These are phyloP conservation scores for Ornithoptera alexandrae DNA, from an alignment of 2,888 invertebrate genomes.

Conservation along the genomic window DNA sequence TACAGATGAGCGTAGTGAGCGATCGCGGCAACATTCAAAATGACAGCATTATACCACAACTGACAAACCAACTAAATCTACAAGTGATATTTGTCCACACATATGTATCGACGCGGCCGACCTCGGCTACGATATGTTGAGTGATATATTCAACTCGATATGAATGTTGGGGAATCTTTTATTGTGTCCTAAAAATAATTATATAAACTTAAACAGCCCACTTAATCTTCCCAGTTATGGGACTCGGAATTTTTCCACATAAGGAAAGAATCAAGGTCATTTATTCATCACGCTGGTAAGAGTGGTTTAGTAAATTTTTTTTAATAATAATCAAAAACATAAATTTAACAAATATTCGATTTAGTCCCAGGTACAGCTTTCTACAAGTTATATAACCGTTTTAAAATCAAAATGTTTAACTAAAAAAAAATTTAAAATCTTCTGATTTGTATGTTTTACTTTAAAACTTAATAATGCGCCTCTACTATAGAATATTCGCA, in stretches of 20 bases:
- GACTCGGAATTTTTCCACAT: too few species aligned
- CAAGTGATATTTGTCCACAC: constrained; percentile 21
- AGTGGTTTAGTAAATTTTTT: too few species aligned
- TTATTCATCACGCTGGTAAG: too few species aligned
- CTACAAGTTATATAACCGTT: too few species aligned
- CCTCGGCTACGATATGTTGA: constrained; percentile 25
- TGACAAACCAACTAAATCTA: constrained; percentile 24
- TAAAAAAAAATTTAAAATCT: neutral
- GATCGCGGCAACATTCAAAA: constrained; percentile 9
- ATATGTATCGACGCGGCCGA: constrained; percentile 19
- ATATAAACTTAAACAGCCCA: too few species aligned
- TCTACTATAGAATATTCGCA: too few species aligned
- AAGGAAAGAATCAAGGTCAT: too few species aligned
- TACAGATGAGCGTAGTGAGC: neutral
- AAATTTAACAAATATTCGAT: too few species aligned
- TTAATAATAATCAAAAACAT: too few species aligned
- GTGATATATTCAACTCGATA: constrained; percentile 27
- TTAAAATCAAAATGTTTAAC: neutral
- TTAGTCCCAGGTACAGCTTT: too few species aligned
- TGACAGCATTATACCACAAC: neutral
- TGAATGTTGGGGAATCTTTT: constrained; percentile 6
- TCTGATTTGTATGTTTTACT: neutral
- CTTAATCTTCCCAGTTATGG: too few species aligned
- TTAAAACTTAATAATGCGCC: neutral
- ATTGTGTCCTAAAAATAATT: too few species aligned